Percentiles rank a stretch among this genome's conserved stretches.
Conservation (phyloP, 2,888 invertebrate genomes). For the Gryllus longicercus region DNA sequence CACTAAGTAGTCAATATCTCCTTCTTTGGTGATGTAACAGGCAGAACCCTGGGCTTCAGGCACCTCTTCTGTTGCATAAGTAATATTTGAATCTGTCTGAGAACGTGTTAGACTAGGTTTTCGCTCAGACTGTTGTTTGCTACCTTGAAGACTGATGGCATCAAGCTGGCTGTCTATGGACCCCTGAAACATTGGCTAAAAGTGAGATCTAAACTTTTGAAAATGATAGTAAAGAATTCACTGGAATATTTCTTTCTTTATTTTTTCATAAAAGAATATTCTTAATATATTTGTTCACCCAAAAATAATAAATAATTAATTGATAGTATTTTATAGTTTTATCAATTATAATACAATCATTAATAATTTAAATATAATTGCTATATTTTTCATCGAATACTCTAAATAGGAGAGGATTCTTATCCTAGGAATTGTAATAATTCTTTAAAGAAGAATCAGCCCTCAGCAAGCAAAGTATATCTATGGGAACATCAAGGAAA, state of each 20-base stretch:
- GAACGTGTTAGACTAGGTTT: conserved; percentile 76
- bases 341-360: too few species aligned
- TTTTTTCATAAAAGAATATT: not conserved
- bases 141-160: conserved; percentile 56
- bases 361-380: too few species aligned
- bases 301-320: too few species aligned
- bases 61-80: conserved; percentile 79
- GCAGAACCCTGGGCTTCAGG: conserved; percentile 85
- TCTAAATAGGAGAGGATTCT: too few species aligned
- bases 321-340: too few species aligned
- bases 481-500: too few species aligned
- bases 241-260: not conserved
- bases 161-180: conserved; percentile 83
- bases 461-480: too few species aligned
- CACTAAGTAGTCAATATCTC: conserved; percentile 88
- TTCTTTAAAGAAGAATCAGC: too few species aligned
- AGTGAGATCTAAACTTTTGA: not conserved
- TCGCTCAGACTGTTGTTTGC: conserved; percentile 56
- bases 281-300: too few species aligned
- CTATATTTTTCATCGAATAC: too few species aligned
- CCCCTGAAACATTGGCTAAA: conserved; percentile 54
- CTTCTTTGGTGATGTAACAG: conserved; percentile 91
- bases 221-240: conserved; percentile 21
- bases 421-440: too few species aligned
- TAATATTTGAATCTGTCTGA: conserved; percentile 89